Base-by-base conservation (phyloP, 1,140 invertebrate species). In the Pseudachorutes palmiensis region DNA sequence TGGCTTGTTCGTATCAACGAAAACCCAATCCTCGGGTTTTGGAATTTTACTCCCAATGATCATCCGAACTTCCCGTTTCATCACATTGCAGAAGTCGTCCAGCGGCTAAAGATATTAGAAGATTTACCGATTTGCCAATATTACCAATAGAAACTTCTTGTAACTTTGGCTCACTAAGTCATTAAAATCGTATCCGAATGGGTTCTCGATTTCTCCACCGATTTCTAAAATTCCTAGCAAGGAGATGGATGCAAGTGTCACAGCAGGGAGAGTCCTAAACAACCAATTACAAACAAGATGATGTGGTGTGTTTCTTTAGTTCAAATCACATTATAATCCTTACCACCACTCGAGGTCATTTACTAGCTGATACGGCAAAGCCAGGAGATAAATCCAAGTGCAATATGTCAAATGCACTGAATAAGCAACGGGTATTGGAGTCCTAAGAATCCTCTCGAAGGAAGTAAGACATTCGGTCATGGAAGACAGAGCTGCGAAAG, bases 201-300 rank as follows among this genome's bases (percentile, higher is more conserved):
- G 71, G 31, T 72, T 72, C 24, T 72, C 71, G 60, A 72, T 72
- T 64, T 72, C 71, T 66, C 68, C 68, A 58, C 71, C 71, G 2
- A 72, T 72, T 49, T 59, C 68, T 36, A 72, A 61, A n/a, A 72
- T 67, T 30, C 71, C 71, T 1, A 72, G 60, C 19, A 72, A 64
- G 26, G 64, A 48, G 49, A 72, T 70, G 16, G 71, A 59, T 41
- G 71, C 67, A 0, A 72, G 60, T 16, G 61, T 61, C 2, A 69
- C 68, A n/a, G 67, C 68, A 33, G 65, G 68, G 16, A 69, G 28
- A 22, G 71, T 68, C 63, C n/a, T n/a, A n/a, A n/a, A n/a, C n/a
- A n/a, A n/a, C n/a, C n/a, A n/a, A n/a, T n/a, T n/a, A n/a, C n/a
- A n/a, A n/a, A n/a, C n/a, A n/a, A n/a, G n/a, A n/a, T n/a, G n/a